Evolutionary conservation across 1,140 invertebrate species (phyloP).

Genomic region (Trialeurodes vaporariorum): DNA sequence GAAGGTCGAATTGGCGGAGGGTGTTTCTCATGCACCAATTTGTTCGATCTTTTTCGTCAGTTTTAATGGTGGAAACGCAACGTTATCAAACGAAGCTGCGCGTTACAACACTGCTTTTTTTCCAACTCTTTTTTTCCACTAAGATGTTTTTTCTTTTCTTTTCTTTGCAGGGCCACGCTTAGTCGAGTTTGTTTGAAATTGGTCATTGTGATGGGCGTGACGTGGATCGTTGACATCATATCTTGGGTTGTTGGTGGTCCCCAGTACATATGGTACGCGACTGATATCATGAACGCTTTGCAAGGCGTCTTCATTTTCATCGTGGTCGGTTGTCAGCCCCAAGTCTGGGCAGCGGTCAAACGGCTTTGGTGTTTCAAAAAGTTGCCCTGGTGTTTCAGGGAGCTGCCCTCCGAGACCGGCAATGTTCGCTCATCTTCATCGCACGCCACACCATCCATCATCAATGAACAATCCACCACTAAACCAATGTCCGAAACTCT

Average conservation of each 20-base stretch:
- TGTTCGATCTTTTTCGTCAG: too few species aligned
- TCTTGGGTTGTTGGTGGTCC: conserved; percentile 62
- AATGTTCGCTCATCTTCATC: conserved; percentile 50
- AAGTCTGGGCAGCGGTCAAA: conserved; percentile 53
- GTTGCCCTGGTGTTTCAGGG: conserved; percentile 16
- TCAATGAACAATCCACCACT: conserved; percentile 56
- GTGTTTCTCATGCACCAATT: too few species aligned
- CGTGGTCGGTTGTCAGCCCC: conserved; percentile 75
- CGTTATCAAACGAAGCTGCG: too few species aligned
- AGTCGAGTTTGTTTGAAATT: conserved; percentile 69
- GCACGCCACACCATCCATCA: conserved; percentile 62
- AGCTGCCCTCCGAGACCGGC: conserved; percentile 27
- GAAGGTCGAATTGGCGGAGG: background rate
- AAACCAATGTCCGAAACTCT: conserved; percentile 22
- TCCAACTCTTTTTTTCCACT: too few species aligned
- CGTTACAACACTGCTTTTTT: too few species aligned
- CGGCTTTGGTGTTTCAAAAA: conserved; percentile 48
- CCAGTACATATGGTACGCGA: conserved; percentile 49
- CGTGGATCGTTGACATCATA: conserved; percentile 69
- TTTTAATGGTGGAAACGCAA: too few species aligned
- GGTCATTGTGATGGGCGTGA: conserved; percentile 74
- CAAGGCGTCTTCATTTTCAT: conserved; percentile 83
- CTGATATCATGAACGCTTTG: conserved; percentile 65
- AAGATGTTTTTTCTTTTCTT: conserved; percentile 1
- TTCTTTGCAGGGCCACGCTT: conserved; percentile 51